A percentile compares a stretch with the other conserved stretches of the same genome.
Conservation (phyloP, 2,888 invertebrate species). For the Lithodes maja region DNA sequence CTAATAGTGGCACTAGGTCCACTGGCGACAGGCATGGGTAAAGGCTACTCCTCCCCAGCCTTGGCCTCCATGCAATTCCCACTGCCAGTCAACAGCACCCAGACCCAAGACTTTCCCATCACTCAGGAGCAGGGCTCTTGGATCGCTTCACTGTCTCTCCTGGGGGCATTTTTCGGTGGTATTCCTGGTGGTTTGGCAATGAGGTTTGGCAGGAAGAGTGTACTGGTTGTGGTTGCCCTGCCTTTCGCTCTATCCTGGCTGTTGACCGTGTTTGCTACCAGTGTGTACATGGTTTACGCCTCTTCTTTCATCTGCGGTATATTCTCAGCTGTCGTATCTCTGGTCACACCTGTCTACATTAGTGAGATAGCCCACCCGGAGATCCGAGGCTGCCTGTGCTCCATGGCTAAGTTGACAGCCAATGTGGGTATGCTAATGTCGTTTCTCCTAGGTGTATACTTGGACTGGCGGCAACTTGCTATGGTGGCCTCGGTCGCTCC, state of each 20-base stretch:
- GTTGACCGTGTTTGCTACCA: slow-evolving; percentile 85
- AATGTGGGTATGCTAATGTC: slow-evolving; percentile 89
- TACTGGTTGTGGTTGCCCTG: slow-evolving; percentile 83
- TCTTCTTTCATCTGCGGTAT: slow-evolving; percentile 91
- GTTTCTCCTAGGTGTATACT: slow-evolving; percentile 87
- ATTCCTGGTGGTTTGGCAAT: slow-evolving; percentile 85
- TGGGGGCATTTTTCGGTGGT: slow-evolving; percentile 87
- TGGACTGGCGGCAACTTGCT: slow-evolving; percentile 90
- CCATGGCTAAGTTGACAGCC: slow-evolving; percentile 88
- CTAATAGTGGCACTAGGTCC: slow-evolving; percentile 86
- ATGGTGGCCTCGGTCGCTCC: slow-evolving; percentile 86
- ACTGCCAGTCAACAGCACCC: slow-evolving; percentile 67
- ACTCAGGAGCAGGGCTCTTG: slow-evolving; percentile 86
- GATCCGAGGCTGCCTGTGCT: slow-evolving; percentile 89
- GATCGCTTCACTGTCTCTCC: slow-evolving; percentile 87
- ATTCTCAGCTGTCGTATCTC: slow-evolving; percentile 86
- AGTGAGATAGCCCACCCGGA: slow-evolving; percentile 92
- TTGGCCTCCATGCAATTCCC: slow-evolving; percentile 80
- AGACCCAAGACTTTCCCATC: slow-evolving; percentile 71
- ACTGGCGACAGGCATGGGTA: slow-evolving; percentile 85
- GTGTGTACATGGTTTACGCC: slow-evolving; percentile 86
- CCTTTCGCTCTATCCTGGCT: slow-evolving; percentile 89
- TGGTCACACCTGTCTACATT: slow-evolving; percentile 88
- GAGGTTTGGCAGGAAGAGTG: slow-evolving; percentile 83
- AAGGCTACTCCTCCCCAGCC: slow-evolving; percentile 88